Conservation (phyloP, 2,888 invertebrate genomes). For the Elysia crispata region DNA sequence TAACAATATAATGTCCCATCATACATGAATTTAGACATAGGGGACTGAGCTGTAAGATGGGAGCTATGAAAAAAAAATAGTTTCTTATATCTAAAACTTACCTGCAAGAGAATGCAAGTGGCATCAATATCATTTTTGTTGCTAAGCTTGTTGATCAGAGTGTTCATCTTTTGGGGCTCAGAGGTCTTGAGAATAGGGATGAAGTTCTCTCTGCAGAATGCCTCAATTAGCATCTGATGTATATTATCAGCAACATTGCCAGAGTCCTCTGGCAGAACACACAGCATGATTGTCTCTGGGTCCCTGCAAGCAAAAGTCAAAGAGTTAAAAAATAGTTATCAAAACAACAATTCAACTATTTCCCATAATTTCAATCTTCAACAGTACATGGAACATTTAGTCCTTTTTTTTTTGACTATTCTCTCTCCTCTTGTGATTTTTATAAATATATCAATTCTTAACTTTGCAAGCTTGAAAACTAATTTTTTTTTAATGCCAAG, state of each 20-base stretch:
- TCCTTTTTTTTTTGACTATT: too few relatives aligned
- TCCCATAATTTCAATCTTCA: too few relatives aligned
- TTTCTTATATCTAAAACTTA: not conserved
- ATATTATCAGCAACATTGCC: constrained; percentile 38
- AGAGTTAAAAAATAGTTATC: too few relatives aligned
- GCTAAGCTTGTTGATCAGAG: not conserved
- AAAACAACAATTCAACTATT: too few relatives aligned
- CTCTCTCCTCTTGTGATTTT: too few relatives aligned
- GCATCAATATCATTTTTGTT: constrained; percentile 6
- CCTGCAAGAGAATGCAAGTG: constrained; percentile 36
- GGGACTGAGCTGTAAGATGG: too few relatives aligned
- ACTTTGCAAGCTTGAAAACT: too few relatives aligned
- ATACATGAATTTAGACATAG: too few relatives aligned
- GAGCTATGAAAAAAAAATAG: not conserved
- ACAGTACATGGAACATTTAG: too few relatives aligned
- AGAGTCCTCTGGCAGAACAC: constrained; percentile 30
- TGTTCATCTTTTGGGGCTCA: constrained; percentile 11
- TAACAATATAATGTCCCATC: too few relatives aligned
- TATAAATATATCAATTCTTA: too few relatives aligned
- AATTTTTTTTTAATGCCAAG: too few relatives aligned
- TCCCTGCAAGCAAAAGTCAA: constrained; percentile 29
- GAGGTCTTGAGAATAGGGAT: constrained; percentile 31
- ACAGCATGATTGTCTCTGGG: constrained; percentile 41
- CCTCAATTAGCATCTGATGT: constrained; percentile 42
- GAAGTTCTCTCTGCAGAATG: constrained; percentile 43